These are phyloP conservation scores for Coenobita brevimanus DNA, from an alignment of 1,140 invertebrate genomes.

Conservation along the genomic window DNA sequence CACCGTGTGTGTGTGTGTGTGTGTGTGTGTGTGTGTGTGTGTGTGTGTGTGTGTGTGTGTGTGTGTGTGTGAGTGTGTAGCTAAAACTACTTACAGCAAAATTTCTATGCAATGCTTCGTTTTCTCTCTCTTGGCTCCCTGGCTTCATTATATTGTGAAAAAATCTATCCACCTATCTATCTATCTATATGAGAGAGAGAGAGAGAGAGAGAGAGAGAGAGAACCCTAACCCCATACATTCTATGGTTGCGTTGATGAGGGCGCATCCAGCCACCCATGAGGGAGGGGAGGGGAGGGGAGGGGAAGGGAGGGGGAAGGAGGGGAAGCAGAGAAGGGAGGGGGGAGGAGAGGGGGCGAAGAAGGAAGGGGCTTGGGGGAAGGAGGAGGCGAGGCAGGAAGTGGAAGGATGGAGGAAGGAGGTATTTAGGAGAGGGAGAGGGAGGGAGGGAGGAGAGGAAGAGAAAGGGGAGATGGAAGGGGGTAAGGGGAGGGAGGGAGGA, in stretches of 20 bases:
- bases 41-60: too few relatives aligned
- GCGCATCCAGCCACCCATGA: background rate
- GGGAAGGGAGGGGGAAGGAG: background rate
- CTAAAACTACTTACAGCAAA: background rate
- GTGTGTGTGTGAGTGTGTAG: background rate
- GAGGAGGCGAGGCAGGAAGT: background rate
- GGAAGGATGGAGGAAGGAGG: background rate
- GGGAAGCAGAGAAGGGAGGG: background rate
- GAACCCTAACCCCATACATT: too few relatives aligned
- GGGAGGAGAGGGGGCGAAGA: background rate
- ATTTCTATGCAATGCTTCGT: conserved; percentile 8
- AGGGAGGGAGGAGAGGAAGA: background rate
- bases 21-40: too few relatives aligned
- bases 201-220: too few relatives aligned
- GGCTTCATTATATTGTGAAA: too few relatives aligned
- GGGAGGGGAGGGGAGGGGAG: background rate
- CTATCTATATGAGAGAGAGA: background rate
- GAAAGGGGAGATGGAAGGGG: background rate
- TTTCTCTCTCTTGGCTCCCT: background rate
- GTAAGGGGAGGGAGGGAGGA: background rate
- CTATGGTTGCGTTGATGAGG: too few relatives aligned
- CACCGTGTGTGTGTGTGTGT: background rate
- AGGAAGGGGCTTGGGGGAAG: background rate
- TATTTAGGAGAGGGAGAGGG: background rate
- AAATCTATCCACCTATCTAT: background rate